Base-by-base conservation (phyloP, 2,797 vertebrate genomes). In the Gallirallus australis region DNA sequence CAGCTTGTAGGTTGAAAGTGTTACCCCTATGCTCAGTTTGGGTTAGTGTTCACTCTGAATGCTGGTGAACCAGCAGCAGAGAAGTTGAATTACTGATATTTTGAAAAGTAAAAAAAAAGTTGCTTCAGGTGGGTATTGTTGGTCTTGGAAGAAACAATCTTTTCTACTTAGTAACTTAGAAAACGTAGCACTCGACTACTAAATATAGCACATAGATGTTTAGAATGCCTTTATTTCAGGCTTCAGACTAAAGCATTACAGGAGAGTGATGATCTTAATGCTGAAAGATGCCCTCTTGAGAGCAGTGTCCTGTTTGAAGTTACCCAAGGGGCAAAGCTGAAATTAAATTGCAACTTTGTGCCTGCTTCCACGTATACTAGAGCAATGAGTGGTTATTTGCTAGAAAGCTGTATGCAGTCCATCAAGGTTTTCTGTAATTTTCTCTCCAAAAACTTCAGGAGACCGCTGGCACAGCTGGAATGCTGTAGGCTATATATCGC, bases 401-500 rank as follows among this genome's bases (percentile, higher is more conserved):
- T 76, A 11, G 70, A 90, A 59, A 82, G 18, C 37, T 79, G 35
- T 57, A 2, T 68, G 48, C 0, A 0, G 63, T 88, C 59, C 70
- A 90, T 63, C 5, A 21, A 70, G 11, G 7, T 27, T 89, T 82
- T 33, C 24, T 1, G 3, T 18, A 6, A 16, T 52, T 89, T 77
- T 18, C 30, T 65, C 31, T 59, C 42, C 35, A 37, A 73, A 81
- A 82, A 35, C 54, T 86, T 5, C n/a, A 24, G 56, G 25, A 31
- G 20, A 40, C n/a, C 6, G 4, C 63, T 82, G 1, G 0, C 0
- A 0, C 30, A 66, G 35, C 42, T 88, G 45, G 57, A 82, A 12
- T 33, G 21, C 76, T 52, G 1, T 71, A 50, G 45, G 23, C 35
- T 65, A 39, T 54, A 3, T 24, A 35, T 7, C 25, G 9, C n/a